Base-by-base conservation (phyloP, 92 coral and sea anemone genomes). In the Diadumene lineata region DNA sequence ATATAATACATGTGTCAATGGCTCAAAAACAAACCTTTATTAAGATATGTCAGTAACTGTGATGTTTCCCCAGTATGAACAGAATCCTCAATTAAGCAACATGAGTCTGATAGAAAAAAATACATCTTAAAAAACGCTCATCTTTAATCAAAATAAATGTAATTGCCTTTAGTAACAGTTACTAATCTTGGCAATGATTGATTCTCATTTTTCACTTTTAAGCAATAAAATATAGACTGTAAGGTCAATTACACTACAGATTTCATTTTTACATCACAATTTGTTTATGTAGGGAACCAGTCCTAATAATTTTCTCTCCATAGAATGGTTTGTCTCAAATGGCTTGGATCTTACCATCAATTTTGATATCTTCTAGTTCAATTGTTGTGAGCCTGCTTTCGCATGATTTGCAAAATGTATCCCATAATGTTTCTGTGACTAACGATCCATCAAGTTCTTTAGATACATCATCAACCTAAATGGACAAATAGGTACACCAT, bases 281-380 rank as follows among this genome's bases (percentile, higher is more conserved):
- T n/a, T n/a, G n/a, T n/a, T n/a, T n/a, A n/a, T n/a, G n/a, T n/a
- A n/a, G n/a, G n/a, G n/a, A n/a, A n/a, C n/a, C n/a, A n/a, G n/a
- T n/a, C n/a, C n/a, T n/a, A n/a, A n/a, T n/a, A n/a, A n/a, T n/a
- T n/a, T n/a, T n/a, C n/a, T n/a, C n/a, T n/a, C n/a, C n/a, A n/a
- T n/a, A n/a, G n/a, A n/a, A n/a, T n/a, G n/a, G n/a, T n/a, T n/a
- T n/a, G n/a, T n/a, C n/a, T n/a, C n/a, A n/a, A n/a, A n/a, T n/a
- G n/a, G n/a, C n/a, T n/a, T n/a, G n/a, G n/a, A n/a, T n/a, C 68
- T 73, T 63, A 93, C 98, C 93, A 56, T 83, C 85, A 29, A 93
- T 86, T 60, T 62, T 76, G 31, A 90, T 32, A 34, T 93, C 98
- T 1, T 90, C 97, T 50, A 93, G 66, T 43, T 93, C 98, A 32